phyloP scores from a whole-genome alignment of 2,888 invertebrate species.

The Drosophila incognita region DNA sequence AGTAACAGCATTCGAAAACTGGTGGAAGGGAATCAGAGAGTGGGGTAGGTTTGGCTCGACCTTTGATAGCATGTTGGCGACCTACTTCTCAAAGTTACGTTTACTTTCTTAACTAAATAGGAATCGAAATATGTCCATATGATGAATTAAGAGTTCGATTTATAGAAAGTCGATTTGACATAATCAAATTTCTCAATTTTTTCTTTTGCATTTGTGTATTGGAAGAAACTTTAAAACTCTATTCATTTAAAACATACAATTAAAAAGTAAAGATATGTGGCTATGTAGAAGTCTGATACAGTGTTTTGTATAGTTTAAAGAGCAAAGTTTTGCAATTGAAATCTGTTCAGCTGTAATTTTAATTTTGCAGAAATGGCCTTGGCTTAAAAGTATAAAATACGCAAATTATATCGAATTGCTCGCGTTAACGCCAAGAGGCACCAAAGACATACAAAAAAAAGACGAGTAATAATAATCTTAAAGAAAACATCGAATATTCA shows the following conservation, averaged over 20 bases:
- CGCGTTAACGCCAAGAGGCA: constrained; percentile 20
- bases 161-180: not conserved
- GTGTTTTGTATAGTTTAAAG: not conserved
- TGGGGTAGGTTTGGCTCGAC: not conserved
- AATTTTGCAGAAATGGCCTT: constrained; percentile 2
- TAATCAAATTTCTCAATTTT: not conserved
- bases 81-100: not conserved
- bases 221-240: not conserved
- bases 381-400: constrained; percentile 13
- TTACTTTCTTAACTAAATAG: not conserved
- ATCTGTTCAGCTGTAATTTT: not conserved
- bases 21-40: not conserved
- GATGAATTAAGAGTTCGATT: not conserved
- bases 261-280: not conserved
- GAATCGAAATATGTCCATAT: not conserved
- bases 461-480: not conserved
- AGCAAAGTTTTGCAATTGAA: not conserved
- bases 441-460: constrained; percentile 3
- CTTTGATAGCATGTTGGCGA: not conserved
- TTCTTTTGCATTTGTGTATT: not conserved
- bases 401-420: constrained; percentile 47
- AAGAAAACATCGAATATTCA: not conserved
- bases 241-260: not conserved
- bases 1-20: not conserved
- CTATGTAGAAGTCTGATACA: not conserved